Evolutionary conservation across 2,888 invertebrate genomes (phyloP), one percentile per base, ranked within the genome.

Genomic region (Eupithecia insigniata): DNA sequence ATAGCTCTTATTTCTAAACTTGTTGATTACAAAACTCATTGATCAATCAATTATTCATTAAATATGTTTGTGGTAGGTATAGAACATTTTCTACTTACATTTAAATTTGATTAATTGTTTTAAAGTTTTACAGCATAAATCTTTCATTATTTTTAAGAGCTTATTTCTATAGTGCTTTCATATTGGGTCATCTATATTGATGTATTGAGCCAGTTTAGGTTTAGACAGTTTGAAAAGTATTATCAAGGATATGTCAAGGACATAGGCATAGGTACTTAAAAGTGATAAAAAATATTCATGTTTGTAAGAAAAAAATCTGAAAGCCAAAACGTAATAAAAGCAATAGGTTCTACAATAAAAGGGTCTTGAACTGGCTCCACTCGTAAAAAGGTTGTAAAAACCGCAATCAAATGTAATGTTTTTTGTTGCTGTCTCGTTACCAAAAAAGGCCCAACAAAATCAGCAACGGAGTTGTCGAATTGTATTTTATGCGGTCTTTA

Each of bases 371-470:
- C 61, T 61, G 67, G 34, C 26, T 26, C 32, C 26, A 6, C 26
- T 68, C 72, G 60, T 72, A 69, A 72, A 72, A 60, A 30, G 22
- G 60, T 34, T 28, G 26, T n/a, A 60, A 69, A 66, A 72, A 69
- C 36, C n/a, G 61, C 55, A 69, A 66, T 66, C 34, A 69, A 66
- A 62, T 61, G 61, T 32, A n/a, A 62, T 32, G 32, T 62, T 62
- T 61, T 51, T 55, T 32, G 30, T 32, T n/a, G 10, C 61, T 62
- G 61, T 62, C 61, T 62, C 32, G 61, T 62, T 62, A 62, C 55
- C 55, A 55, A 55, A 55, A 10, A 55, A 26, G 26, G 22, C 55
- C 26, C 55, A 62, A 32, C 61, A 34, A 62, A 62, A 32, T 32
- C 61, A 30, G 34, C 34, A 60, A 16, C 30, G 28, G 1, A 30